Conservation (phyloP, 2,888 invertebrate species). For the Tuta absoluta region DNA sequence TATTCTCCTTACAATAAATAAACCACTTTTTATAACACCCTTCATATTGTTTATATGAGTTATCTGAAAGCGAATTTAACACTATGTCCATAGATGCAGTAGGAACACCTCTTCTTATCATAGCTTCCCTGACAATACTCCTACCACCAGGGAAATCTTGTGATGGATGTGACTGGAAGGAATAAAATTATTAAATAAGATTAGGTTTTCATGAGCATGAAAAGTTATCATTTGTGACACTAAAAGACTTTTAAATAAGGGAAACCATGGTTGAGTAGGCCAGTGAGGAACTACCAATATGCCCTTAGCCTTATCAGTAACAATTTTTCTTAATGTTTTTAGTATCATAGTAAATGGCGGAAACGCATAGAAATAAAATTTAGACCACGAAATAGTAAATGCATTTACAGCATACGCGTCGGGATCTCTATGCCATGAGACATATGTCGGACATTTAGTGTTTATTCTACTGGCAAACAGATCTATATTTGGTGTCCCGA, state of each 20-base stretch:
- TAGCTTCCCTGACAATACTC: conserved; percentile 32
- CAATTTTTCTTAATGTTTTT: conserved; percentile 32
- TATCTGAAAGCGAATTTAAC: conserved; percentile 29
- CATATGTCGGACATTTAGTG: conserved; percentile 24
- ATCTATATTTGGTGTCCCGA: conserved; percentile 20
- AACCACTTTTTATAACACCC: conserved; percentile 31
- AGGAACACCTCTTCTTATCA: conserved; percentile 27
- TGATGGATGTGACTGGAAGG: conserved; percentile 1
- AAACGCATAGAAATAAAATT: conserved; percentile 33
- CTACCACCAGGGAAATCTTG: conserved; percentile 34
- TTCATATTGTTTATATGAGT: conserved; percentile 32
- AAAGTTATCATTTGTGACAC: conserved; percentile 18
- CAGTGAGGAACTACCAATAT: conserved; percentile 29
- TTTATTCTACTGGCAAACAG: conserved; percentile 21
- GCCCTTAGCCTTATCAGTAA: conserved; percentile 19
- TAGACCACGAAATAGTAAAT: conserved; percentile 32
- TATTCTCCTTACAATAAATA: conserved; percentile 30
- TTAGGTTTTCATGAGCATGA: not conserved
- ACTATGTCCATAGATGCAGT: conserved; percentile 25
- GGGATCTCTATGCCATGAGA: conserved; percentile 32
- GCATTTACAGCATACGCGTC: conserved; percentile 32
- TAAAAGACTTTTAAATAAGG: conserved; percentile 21
- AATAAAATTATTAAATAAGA: conserved; percentile 19
- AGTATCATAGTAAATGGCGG: conserved; percentile 34
- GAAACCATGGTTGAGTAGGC: conserved; percentile 30